A percentile compares a stretch with the other conserved stretches of the same genome.
phyloP scores from a whole-genome alignment of 2,888 invertebrate species.

The Boloria selene region DNA sequence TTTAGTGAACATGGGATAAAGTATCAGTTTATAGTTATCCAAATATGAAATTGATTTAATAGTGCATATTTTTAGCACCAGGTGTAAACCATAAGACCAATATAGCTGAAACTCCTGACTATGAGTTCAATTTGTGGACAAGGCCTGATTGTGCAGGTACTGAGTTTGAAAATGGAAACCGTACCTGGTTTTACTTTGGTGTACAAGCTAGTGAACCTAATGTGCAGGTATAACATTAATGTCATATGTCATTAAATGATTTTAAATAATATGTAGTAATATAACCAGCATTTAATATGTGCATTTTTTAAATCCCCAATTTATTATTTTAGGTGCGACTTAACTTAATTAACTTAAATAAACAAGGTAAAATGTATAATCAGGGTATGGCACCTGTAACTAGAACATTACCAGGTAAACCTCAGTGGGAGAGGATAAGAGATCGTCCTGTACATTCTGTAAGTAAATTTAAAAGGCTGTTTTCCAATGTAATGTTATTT shows the following conservation, averaged over 20 bases:
- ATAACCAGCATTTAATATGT: too few species aligned
- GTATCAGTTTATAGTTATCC: background rate
- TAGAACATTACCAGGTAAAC: slow-evolving; percentile 87
- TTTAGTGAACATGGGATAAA: background rate
- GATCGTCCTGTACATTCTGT: slow-evolving; percentile 91
- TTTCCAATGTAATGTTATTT: background rate
- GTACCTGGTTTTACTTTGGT: slow-evolving; percentile 97
- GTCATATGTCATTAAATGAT: background rate
- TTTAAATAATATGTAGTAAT: too few species aligned
- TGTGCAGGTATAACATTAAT: slow-evolving; percentile 69
- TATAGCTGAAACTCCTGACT: slow-evolving; percentile 83
- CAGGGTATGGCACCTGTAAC: slow-evolving; percentile 95
- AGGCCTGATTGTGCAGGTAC: slow-evolving; percentile 94
- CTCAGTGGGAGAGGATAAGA: slow-evolving; percentile 91
- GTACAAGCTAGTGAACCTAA: slow-evolving; percentile 83
- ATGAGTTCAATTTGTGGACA: slow-evolving; percentile 95
- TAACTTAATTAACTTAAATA: slow-evolving; percentile 93
- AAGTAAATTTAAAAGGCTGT: slow-evolving; percentile 45
- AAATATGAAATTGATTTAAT: background rate
- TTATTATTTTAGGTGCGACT: slow-evolving; percentile 83
- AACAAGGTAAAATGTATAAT: slow-evolving; percentile 94
- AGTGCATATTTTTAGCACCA: slow-evolving; percentile 55
- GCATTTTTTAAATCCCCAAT: background rate
- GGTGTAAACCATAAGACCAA: slow-evolving; percentile 64
- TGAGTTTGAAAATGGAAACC: slow-evolving; percentile 92